phyloP scores from a whole-genome alignment of 2,888 invertebrate genomes.

The Cactoblastis cactorum region DNA sequence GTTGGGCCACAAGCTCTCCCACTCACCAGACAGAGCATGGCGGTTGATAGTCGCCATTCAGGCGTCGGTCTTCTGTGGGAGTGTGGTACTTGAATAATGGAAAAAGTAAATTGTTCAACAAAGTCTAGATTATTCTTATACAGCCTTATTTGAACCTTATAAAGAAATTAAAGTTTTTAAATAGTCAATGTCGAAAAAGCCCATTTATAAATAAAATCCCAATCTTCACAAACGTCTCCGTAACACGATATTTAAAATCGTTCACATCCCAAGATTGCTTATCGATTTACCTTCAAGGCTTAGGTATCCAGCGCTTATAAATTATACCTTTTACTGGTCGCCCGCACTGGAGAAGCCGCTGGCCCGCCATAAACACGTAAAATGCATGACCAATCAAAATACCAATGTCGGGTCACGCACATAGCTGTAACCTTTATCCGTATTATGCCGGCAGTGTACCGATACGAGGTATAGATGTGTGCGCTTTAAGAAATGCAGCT shows the following conservation, averaged over 20 bases:
- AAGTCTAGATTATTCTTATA: no score
- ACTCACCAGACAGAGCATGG: no score
- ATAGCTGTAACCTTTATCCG: constrained; percentile 16
- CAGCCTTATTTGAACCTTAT: no score
- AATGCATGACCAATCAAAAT: constrained; percentile 80
- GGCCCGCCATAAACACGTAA: constrained; percentile 72
- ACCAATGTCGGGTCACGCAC: constrained; percentile 71
- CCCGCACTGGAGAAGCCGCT: constrained; percentile 57
- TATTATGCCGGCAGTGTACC: constrained; percentile 6
- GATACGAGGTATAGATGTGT: constrained; percentile 13
- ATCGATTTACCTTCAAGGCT: constrained; percentile 42
- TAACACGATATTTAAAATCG: constrained; percentile 19
- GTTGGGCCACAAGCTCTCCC: no score
- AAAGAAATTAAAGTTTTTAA: no score
- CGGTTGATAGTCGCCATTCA: no score
- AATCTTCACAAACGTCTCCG: neutral
- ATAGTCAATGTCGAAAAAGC: neutral
- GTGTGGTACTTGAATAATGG: no score
- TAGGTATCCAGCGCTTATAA: constrained; percentile 56
- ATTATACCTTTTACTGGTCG: constrained; percentile 67
- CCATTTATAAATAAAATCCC: neutral
- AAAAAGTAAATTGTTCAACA: no score
- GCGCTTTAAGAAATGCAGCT: constrained; percentile 56
- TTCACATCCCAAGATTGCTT: constrained; percentile 31
- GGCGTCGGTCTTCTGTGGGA: no score